phyloP scores from a whole-genome alignment of 2,113 vertebrate genomes.

The Podarcis muralis region DNA sequence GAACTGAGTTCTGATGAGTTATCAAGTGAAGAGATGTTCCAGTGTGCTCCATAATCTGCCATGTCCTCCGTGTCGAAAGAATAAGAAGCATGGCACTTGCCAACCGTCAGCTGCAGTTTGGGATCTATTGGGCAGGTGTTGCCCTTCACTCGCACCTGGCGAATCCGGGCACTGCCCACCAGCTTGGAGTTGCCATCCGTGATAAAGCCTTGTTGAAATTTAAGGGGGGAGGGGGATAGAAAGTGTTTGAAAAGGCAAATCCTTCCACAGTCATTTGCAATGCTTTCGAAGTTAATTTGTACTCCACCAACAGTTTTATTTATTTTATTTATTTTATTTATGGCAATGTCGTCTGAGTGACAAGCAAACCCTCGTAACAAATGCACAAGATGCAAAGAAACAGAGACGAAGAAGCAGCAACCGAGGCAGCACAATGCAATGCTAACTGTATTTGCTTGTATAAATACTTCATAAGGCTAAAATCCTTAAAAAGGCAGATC shows the following conservation, averaged over 20 bases:
- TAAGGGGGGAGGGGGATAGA: neutral
- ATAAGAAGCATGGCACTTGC: slow-evolving; percentile 81
- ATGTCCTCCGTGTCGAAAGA: slow-evolving; percentile 87
- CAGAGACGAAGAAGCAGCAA: no score
- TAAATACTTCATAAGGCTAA: neutral
- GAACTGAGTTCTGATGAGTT: slow-evolving; percentile 59
- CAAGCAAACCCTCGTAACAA: no score
- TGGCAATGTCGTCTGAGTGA: no score
- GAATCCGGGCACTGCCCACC: slow-evolving; percentile 88
- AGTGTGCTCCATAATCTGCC: slow-evolving; percentile 80
- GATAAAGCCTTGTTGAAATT: slow-evolving; percentile 84
- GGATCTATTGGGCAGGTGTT: slow-evolving; percentile 77
- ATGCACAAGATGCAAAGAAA: no score
- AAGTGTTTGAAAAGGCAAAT: neutral
- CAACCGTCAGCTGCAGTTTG: slow-evolving; percentile 66
- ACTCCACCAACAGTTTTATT: neutral
- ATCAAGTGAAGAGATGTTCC: slow-evolving; percentile 74
- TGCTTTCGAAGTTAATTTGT: neutral
- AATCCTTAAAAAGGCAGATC: neutral
- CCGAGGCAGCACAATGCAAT: neutral
- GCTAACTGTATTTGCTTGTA: neutral
- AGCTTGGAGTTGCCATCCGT: slow-evolving; percentile 95
- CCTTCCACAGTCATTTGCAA: neutral
- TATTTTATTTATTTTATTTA: no score
- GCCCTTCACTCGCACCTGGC: slow-evolving; percentile 87